Base-by-base conservation (phyloP, 2,797 vertebrate species). In the Toxotes lorentzi region DNA sequence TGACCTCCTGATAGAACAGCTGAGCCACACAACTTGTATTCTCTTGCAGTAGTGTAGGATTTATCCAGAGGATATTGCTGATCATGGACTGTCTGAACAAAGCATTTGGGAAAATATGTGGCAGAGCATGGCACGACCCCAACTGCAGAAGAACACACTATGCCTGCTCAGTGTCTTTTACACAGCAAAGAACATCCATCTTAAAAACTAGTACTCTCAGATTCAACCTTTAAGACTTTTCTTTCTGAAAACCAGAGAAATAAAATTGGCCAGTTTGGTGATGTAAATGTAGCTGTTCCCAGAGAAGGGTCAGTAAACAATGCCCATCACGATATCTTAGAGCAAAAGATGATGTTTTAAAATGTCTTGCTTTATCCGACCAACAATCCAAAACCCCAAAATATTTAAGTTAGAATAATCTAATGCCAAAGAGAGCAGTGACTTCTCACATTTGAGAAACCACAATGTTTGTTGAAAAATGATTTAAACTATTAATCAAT, bases 91-190 rank as follows among this genome's bases (percentile, higher is more conserved):
- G 27, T 30, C 27, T 38, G 45, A 70, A 73, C 35, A 79, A 66
- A 83, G 70, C 38, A 5, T 32, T 24, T 45, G 9, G 57, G 40
- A 59, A 47, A 73, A 61, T 35, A 2, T 45, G 17, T 43, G 60
- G 45, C 4, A 47, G 53, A 70, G 53, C 54, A 58, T 3, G 23
- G 51, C 4, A 16, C 45, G 11, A 77, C 57, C 27, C 12, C 1
- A 21, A 4, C 32, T 13, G n/a, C 70, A 24, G 11, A 8, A 14
- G 14, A 66, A 24, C 13, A 14, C 51, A 57, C 43, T 67, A 56
- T 66, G 48, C 56, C 23, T 12, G 32, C 53, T 79, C 1, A 35
- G 56, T 63, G 43, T 68, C 17, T 64, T 81, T 68, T 14, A 53
- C 32, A 24, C 34, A 51, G 32, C 16, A 59, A 62, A 74, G 50